Base-by-base conservation (phyloP, 2,113 vertebrate genomes). In the Hippocampus comes region DNA sequence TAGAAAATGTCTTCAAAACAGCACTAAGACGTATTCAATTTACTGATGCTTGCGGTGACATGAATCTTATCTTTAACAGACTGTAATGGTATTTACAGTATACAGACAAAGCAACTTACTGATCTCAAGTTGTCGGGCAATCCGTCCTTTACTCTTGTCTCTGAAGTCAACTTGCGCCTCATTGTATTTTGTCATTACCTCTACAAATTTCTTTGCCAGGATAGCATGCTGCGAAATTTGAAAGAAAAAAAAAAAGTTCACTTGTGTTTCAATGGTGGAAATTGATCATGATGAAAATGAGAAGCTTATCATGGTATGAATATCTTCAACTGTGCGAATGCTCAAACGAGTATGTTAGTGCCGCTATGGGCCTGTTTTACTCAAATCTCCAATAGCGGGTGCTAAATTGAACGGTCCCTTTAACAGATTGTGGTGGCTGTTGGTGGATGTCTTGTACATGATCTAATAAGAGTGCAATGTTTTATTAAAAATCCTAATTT, bases 121-220 rank as follows among this genome's bases (percentile, higher is more conserved):
- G 87, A 97, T 98, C 82, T 98, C 97, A 1, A 98, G 92, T 85
- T 98, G 96, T 78, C 97, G 94, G 88, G 98, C 95, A 90, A 99
- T 98, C 10, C 97, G 92, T 71, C 97, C 96, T 93, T 99, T 99
- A 93, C 96, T 99, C 77, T 95, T 94, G 87, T 99, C 97, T 69
- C 97, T 93, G 89, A 99, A 99, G 79, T 99, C 96, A 74, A 99
- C 95, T 83, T 99, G 97, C 0, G 97, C 96, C 89, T 99, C 96
- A 0, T 98, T 99, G 91, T 99, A 98, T 83, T 95, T 96, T 66
- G 97, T 98, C 97, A 99, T 99, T 67, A 99, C 97, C 1, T 99
- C 96, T 64, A 99, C 97, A 77, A 99, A 99, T 88, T 97, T 99
- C 81, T 96, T 94, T 73, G 97, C 97, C 70, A 99, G 93, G 53